Evolutionary conservation across 2,888 invertebrate species (phyloP), one percentile per base, ranked within the genome.

Genomic region (Hybos culiciformis): DNA sequence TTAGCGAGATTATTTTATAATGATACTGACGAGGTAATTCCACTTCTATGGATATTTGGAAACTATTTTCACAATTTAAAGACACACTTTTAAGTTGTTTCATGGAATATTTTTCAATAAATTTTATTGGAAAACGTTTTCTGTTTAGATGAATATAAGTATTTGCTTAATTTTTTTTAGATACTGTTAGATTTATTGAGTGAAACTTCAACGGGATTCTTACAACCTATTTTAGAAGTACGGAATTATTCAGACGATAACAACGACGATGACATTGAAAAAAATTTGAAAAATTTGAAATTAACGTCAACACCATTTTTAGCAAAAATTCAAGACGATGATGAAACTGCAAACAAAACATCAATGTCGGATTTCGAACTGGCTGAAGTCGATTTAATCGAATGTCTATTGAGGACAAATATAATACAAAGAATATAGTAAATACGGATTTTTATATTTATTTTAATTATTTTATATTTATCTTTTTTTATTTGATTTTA

Each of bases 281-380:
- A 71, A n/a, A 70, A 73, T 26, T 70, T 73, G 44, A 65, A 70
- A 34, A 69, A 62, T 15, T 39, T 66, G 26, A 53, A 52, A 42
- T 36, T 64, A 24, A 47, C 54, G 1, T 55, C 61, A 3, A 50
- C 53, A 14, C 54, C 64, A 5, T 52, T 62, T n/a, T 52, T 46
- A 7, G 54, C 58, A 2, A 59, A 60, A 45, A 47, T 64, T 4
- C 50, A 63, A 12, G 63, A 63, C 18, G n/a, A n/a, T n/a, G 51
- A 53, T 24, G 63, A 64, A 44, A 60, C 66, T 0, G 63, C 63
- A 9, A 73, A 75, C 50, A 73, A 75, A 42, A 69, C 68, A 42
- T 82, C 82, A 45, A 71, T 88, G 50, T 87, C 86, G 57, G 93
- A 94, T 66, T 83, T 83, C 56, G 85, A 92, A 62, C 65, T 93